Base-by-base conservation (phyloP, 2,797 vertebrate species). In the Gallinago stenura region DNA sequence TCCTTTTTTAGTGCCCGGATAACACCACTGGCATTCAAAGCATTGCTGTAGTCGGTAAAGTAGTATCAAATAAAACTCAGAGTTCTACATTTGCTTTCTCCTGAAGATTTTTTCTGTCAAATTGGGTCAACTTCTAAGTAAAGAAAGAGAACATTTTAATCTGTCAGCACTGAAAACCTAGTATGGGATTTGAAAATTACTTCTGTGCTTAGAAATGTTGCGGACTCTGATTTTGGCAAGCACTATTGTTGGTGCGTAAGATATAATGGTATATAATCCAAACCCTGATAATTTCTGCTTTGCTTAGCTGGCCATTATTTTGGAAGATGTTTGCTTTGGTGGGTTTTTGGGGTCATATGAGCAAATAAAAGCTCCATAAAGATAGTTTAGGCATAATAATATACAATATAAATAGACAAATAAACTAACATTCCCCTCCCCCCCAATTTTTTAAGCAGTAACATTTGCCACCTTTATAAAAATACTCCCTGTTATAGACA, bases 41-140 rank as follows among this genome's bases (percentile, higher is more conserved):
- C 30, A 66, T 56, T 66, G 22, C 57, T 79, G 39, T 15, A 83
- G 60, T 25, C 0, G 0, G 22, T 60, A 33, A 93, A 91, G 73
- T 30, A 33, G 30, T 28, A 61, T 70, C 33, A 89, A 76, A 83
- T 69, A 46, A 94, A 93, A 54, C 31, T 16, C 4, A 50, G 70
- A 80, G 19, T 28, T 94, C 72, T 72, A n/a, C 51, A 31, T 82
- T 75, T 83, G 21, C 43, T 78, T 65, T 81, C 72, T 92, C 37
- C n/a, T 68, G 25, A 64, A 91, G 79, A 78, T 58, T 78, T 89
- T 90, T 95, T 70, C 76, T 84, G 58, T 69, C 87, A 95, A 95
- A 91, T 50, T 84, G 45, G 79, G 69, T 94, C 91, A 90, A 45
- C 58, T 78, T 83, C n/a, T 79, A 81, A 89, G 79, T 81, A 86